A percentile compares a stretch with the other conserved stretches of the same genome.
Evolutionary conservation across 2,113 vertebrate species (phyloP).

Genomic region (Sciurus niger): DNA sequence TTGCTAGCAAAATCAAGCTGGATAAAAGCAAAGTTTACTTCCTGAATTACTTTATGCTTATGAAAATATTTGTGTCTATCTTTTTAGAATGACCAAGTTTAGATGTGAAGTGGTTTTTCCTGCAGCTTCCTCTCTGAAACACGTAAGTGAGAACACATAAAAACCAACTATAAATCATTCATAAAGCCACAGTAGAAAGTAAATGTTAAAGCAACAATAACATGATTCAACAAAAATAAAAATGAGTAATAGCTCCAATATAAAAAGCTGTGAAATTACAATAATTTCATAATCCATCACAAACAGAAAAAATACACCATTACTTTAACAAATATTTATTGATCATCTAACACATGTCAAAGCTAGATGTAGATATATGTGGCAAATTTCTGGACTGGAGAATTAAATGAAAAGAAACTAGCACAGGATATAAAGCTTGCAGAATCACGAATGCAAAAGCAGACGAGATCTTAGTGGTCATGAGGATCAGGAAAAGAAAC

Average conservation of each 20-base stretch:
- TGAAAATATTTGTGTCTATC: constrained; percentile 65
- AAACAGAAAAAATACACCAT: constrained; percentile 60
- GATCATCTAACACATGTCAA: constrained; percentile 52
- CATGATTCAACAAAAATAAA: constrained; percentile 74
- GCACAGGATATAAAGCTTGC: background rate
- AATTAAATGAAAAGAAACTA: constrained; percentile 60
- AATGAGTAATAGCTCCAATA: constrained; percentile 70
- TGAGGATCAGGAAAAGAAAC: background rate
- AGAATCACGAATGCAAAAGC: constrained; percentile 12
- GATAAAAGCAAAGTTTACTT: constrained; percentile 64
- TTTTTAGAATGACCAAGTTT: constrained; percentile 56
- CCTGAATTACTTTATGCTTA: constrained; percentile 58
- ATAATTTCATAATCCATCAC: constrained; percentile 56
- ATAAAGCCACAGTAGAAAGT: constrained; percentile 26
- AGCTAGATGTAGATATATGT: background rate
- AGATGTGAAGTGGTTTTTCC: constrained; percentile 26
- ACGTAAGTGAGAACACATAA: constrained; percentile 54
- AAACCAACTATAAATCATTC: constrained; percentile 54
- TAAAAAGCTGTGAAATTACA: constrained; percentile 66
- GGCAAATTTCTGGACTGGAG: background rate
- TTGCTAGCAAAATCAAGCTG: constrained; percentile 49
- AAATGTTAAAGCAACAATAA: constrained; percentile 81
- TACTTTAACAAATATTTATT: constrained; percentile 58
- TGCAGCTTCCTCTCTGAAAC: constrained; percentile 63
- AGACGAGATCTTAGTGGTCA: background rate